Percentiles rank a stretch among this genome's conserved stretches.
Conservation (phyloP, 2,888 invertebrate genomes). For the Aphidoletes aphidimyza region DNA sequence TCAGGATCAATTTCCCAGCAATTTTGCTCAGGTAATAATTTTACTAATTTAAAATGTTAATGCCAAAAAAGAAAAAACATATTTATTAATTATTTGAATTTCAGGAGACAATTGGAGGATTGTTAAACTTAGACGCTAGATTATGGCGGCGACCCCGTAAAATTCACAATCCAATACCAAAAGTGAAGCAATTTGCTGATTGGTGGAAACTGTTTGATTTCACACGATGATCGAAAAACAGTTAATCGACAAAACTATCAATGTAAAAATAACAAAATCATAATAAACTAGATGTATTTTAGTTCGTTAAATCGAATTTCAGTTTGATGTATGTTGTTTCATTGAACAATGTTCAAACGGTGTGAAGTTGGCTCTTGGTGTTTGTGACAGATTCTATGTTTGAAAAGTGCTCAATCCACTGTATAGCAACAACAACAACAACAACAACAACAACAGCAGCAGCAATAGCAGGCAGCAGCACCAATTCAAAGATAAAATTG, state of each 20-base stretch:
- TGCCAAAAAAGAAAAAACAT: conserved; percentile 53
- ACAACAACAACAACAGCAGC: background rate
- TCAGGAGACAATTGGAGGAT: conserved; percentile 93
- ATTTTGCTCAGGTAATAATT: conserved; percentile 84
- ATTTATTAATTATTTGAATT: conserved; percentile 59
- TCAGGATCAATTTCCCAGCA: conserved; percentile 82
- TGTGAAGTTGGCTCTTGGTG: background rate
- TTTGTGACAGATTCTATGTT: background rate
- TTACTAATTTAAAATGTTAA: conserved; percentile 50
- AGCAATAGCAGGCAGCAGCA: too few relatives aligned
- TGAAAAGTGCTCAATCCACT: background rate
- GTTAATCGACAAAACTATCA: background rate
- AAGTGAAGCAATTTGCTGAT: conserved; percentile 78
- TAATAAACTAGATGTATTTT: background rate
- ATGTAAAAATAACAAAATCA: background rate
- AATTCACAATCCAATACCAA: conserved; percentile 69
- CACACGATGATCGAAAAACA: conserved; percentile 61
- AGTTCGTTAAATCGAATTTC: background rate
- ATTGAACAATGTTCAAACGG: too few relatives aligned
- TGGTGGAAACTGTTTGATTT: conserved; percentile 77
- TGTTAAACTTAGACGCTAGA: conserved; percentile 87
- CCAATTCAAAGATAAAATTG: too few relatives aligned
- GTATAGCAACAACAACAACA: background rate
- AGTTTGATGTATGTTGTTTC: background rate
- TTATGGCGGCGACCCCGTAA: conserved; percentile 85